Conservation (phyloP, 2,797 vertebrate species). For the Neosalanx taihuensis region DNA sequence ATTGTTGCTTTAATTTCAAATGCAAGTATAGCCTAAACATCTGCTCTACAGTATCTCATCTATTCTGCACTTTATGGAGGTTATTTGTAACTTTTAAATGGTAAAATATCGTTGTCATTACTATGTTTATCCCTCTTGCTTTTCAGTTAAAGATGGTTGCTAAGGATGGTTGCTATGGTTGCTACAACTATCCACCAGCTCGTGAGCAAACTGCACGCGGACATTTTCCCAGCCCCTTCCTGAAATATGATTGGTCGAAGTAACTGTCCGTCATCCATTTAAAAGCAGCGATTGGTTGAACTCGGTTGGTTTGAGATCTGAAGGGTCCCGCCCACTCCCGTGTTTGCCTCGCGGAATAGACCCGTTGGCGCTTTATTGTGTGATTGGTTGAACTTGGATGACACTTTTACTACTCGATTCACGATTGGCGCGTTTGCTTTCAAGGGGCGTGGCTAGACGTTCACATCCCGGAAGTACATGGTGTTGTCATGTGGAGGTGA, state of each 20-base stretch:
- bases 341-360: conserved; percentile 46
- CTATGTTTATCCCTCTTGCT: not conserved
- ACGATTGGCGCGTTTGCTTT: conserved; percentile 52
- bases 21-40: not conserved
- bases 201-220: not conserved
- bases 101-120: not conserved
- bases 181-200: conserved; percentile 47
- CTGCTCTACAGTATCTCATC: not conserved
- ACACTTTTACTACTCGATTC: rapidly evolving
- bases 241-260: conserved; percentile 23
- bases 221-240: not conserved
- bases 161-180: conserved; percentile 44
- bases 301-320: conserved; percentile 16
- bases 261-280: not conserved
- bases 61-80: not conserved
- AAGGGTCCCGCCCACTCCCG: not conserved
- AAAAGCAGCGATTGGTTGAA: conserved; percentile 20
- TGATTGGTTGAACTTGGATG: conserved; percentile 58
- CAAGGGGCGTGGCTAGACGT: conserved; percentile 40
- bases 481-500: conserved; percentile 17
- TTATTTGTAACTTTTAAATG: no score
- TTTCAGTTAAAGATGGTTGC: conserved; percentile 25
- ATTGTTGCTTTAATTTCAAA: no score
- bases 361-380: conserved; percentile 16
- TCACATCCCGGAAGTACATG: conserved; percentile 64